Evolutionary conservation across 2,888 invertebrate genomes (phyloP), one percentile per base, ranked within the genome.

Genomic region (Bombyx huttoni): DNA sequence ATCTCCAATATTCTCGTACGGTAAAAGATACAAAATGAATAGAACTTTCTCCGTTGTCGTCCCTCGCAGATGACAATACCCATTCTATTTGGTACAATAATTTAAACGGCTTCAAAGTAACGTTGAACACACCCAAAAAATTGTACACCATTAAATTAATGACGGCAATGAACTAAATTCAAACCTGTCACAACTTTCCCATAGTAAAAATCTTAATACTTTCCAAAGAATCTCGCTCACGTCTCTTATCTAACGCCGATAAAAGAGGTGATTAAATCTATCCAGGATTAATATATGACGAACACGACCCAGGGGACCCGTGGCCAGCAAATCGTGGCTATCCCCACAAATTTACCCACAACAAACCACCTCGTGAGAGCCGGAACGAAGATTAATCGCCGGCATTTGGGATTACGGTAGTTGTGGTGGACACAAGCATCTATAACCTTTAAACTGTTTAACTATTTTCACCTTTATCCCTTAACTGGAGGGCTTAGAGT

Each of bases 321-420:
- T 76, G 77, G 73, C 70, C 70, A 70, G 76, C 78, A 81, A 80
- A 81, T 81, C 76, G 76, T 71, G 71, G 75, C 76, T 69, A 75
- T 78, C 74, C 77, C 81, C 81, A 77, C 82, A 79, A 81, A 81
- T 83, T 79, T 74, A 77, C 79, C 81, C 78, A 71, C 74, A 81
- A 78, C 81, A 78, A 77, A 80, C 79, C 78, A 78, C 78, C 82
- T 78, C 81, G 78, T 78, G 78, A 79, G 78, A 75, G 78, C 72
- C 69, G 73, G 69, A 80, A 81, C 79, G 78, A 81, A 81, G 80
- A 81, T 81, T 80, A 80, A 81, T 81, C 73, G 78, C 64, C 70
- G 76, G 73, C 70, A 67, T 72, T 71, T 78, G 70, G 76, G 75
- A 78, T 80, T 79, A 79, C 75, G 68, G 70, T 72, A 73, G 75